phyloP scores from a whole-genome alignment of 2,113 vertebrate species.

The Euleptes europaea region DNA sequence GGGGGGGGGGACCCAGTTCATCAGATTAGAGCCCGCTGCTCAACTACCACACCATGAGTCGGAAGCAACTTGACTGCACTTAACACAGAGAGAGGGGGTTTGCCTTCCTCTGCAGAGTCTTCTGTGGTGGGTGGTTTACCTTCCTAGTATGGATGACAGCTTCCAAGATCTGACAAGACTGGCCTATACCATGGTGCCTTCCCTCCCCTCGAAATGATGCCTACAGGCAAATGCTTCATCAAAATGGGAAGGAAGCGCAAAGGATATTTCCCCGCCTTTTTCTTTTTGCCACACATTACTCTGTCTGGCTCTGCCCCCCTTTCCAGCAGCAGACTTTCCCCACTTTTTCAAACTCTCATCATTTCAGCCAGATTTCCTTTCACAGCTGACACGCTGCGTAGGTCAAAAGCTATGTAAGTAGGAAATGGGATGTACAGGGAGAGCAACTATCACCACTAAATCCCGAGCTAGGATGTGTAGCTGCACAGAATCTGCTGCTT shows the following conservation, averaged over 20 bases:
- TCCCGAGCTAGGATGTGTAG: background rate
- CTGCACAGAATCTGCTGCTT: conserved; percentile 2
- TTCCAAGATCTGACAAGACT: no score
- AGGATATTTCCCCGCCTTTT: background rate
- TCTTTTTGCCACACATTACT: background rate
- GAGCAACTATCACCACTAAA: background rate
- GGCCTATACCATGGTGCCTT: no score
- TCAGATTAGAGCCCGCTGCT: no score
- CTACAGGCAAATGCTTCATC: background rate
- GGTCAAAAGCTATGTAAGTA: background rate
- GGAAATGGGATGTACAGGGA: background rate
- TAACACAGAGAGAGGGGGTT: no score
- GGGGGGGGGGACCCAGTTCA: no score
- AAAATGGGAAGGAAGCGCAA: background rate
- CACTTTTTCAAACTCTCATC: background rate
- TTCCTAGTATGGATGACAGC: no score
- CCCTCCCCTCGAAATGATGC: no score
- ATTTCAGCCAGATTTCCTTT: conserved; percentile 25
- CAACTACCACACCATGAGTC: no score
- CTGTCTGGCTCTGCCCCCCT: no score
- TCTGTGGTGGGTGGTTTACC: no score
- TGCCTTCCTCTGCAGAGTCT: no score
- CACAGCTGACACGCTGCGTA: conserved; percentile 2
- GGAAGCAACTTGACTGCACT: no score
- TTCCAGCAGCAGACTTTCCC: background rate